Percentiles rank a stretch among this genome's conserved stretches.
These are phyloP conservation scores for Coregonus sp. DNA, from an alignment of 2,797 vertebrate genomes.

Conservation along the genomic window DNA sequence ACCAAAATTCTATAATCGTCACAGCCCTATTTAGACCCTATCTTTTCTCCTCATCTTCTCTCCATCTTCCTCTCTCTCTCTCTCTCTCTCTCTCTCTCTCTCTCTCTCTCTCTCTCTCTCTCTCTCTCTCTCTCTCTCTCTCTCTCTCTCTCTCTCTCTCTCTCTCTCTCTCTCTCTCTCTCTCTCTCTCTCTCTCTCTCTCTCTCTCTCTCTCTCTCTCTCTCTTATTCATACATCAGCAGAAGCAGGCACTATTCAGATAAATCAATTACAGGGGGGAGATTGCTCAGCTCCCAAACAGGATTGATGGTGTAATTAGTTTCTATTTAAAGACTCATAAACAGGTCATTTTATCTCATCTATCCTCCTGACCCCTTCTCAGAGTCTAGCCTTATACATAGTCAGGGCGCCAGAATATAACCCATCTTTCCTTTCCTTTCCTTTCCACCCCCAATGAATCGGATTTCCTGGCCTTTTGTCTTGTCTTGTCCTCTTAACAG, in stretches of 20 bases:
- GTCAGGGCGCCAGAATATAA: neutral
- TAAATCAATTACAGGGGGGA: slow-evolving; percentile 3
- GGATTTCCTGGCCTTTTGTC: neutral
- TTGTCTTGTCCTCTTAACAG: neutral
- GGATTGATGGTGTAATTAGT: slow-evolving; percentile 8
- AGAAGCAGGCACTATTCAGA: neutral
- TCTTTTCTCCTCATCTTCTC: neutral
- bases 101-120: no score
- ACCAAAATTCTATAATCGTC: no score
- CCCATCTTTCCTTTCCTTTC: neutral
- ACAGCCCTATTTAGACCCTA: neutral
- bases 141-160: neutral
- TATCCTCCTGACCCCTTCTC: no score
- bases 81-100: neutral
- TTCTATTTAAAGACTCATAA: neutral
- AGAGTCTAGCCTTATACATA: neutral
- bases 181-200: neutral
- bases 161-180: no score
- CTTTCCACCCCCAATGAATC: no score
- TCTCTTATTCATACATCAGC: neutral
- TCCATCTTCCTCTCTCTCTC: neutral
- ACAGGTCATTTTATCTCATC: no score
- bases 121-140: neutral
- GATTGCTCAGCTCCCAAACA: neutral
- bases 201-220: neutral